Evolutionary conservation across 1,140 invertebrate species (phyloP).

Genomic region (Trichonephila inaurata): DNA sequence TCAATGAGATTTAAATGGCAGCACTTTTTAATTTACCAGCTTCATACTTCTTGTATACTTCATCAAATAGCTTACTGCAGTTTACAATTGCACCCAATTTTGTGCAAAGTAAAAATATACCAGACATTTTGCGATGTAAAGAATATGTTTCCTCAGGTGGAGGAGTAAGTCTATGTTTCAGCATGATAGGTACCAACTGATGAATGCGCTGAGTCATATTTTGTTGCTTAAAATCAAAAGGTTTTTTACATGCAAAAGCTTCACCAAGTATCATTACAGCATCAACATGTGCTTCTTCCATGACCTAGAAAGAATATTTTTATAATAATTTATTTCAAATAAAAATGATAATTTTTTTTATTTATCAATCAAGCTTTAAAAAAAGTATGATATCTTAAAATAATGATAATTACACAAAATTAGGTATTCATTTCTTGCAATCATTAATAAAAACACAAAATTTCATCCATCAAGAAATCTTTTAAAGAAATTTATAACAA

Average conservation of each 20-base stretch:
- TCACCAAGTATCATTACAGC: slow-evolving; percentile 97
- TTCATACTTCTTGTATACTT: slow-evolving; percentile 82
- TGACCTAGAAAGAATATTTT: slow-evolving; percentile 83
- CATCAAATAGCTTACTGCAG: slow-evolving; percentile 92
- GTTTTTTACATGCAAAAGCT: slow-evolving; percentile 88
- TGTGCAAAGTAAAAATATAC: slow-evolving; percentile 96
- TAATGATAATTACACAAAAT: too few relatives aligned
- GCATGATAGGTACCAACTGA: slow-evolving; percentile 95
- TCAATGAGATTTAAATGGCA: neutral
- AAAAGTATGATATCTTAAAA: too few relatives aligned
- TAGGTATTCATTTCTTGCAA: too few relatives aligned
- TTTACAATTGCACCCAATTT: slow-evolving; percentile 93
- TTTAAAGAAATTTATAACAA: too few relatives aligned
- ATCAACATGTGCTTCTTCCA: slow-evolving; percentile 97
- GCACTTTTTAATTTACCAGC: neutral
- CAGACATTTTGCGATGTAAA: slow-evolving; percentile 97
- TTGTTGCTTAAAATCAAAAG: slow-evolving; percentile 95
- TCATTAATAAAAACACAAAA: too few relatives aligned
- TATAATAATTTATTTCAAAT: too few relatives aligned
- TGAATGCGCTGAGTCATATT: slow-evolving; percentile 89
- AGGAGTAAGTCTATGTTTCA: slow-evolving; percentile 95
- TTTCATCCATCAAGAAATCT: too few relatives aligned
- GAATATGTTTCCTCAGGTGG: slow-evolving; percentile 99
- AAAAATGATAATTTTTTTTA: too few relatives aligned
- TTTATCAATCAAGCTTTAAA: too few relatives aligned